A percentile compares a stretch with the other conserved stretches of the same genome.
Conservation (phyloP, 2,888 invertebrate genomes). For the Sinodicranocentrus sp. region DNA sequence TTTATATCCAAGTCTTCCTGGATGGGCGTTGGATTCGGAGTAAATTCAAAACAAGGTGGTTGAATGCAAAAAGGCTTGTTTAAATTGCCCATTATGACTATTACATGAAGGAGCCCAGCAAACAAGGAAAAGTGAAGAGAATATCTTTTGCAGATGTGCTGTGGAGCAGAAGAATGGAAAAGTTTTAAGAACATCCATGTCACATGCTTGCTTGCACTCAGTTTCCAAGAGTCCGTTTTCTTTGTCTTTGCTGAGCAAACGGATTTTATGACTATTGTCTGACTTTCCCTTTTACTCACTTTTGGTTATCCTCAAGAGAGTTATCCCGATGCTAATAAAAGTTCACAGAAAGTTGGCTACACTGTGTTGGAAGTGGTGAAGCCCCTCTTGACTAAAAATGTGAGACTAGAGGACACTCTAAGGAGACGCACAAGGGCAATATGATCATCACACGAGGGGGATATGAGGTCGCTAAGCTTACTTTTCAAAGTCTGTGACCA, state of each 20-base stretch:
- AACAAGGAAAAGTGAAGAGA: neutral
- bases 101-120: constrained; percentile 30
- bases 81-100: constrained; percentile 57
- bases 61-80: constrained; percentile 18
- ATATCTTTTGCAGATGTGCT: constrained; percentile 1
- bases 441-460: neutral
- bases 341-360: constrained; percentile 51
- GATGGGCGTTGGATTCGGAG: neutral
- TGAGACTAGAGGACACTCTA: neutral
- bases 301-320: constrained; percentile 53
- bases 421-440: neutral
- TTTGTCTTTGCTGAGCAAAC: constrained; percentile 48
- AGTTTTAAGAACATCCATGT: constrained; percentile 21
- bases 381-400: no score
- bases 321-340: constrained; percentile 53
- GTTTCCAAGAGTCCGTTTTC: neutral
- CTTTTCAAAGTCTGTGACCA: no score
- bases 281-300: constrained; percentile 51
- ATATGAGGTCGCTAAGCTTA: no score
- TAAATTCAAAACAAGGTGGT: constrained; percentile 26
- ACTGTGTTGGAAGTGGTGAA: constrained; percentile 19
- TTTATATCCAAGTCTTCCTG: neutral
- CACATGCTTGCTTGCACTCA: constrained; percentile 16
- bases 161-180: neutral
- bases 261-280: constrained; percentile 59